phyloP scores from a whole-genome alignment of 2,113 vertebrate genomes.

The Desmodus rotundus region DNA sequence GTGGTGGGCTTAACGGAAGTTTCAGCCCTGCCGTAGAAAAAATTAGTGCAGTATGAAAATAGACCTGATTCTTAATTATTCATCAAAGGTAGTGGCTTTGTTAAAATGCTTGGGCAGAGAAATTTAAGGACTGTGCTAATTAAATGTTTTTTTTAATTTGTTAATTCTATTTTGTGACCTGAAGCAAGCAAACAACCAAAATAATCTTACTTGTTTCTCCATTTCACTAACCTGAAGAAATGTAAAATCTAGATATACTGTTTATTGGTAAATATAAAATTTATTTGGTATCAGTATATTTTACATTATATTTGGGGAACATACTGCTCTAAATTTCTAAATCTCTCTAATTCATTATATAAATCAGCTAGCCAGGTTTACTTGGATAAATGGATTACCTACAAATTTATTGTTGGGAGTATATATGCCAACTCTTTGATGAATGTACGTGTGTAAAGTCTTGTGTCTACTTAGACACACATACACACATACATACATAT shows the following conservation, averaged over 20 bases:
- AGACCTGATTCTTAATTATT: not conserved
- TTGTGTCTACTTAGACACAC: not conserved
- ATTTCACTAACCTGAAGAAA: not conserved
- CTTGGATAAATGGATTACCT: not conserved
- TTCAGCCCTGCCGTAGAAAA: not conserved
- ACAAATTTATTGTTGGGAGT: not conserved
- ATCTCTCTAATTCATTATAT: not conserved
- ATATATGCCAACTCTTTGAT: not conserved
- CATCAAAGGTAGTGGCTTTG: not conserved
- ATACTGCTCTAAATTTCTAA: not conserved
- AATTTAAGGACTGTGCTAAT: not conserved
- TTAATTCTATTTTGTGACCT: not conserved
- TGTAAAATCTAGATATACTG: not conserved
- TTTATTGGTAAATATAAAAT: not conserved
- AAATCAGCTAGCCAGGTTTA: not conserved
- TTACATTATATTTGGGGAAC: not conserved
- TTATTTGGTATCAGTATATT: not conserved
- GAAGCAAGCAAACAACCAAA: not conserved
- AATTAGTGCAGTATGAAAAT: not conserved
- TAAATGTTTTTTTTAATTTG: not conserved
- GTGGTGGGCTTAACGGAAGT: slow-evolving; percentile 55
- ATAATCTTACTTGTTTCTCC: not conserved
- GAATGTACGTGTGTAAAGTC: not conserved
- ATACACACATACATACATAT: not conserved
- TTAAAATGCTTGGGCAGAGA: not conserved